Percentiles rank a stretch among this genome's conserved stretches.
Conservation (phyloP, 2,113 vertebrate genomes). For the Heterotis niloticus region DNA sequence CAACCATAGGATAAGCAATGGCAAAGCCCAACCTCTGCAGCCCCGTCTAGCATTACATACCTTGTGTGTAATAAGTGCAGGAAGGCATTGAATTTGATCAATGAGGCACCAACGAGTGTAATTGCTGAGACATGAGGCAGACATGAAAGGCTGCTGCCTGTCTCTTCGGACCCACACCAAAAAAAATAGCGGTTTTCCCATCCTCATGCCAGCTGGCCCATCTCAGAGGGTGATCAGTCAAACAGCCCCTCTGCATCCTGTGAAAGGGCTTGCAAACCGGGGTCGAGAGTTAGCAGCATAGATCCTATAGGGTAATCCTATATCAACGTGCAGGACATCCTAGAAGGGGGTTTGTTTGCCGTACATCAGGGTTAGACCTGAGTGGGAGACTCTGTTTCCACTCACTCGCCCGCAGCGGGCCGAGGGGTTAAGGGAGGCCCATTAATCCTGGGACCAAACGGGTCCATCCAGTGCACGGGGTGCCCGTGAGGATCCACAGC, state of each 20-base stretch:
- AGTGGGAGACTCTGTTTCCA: neutral
- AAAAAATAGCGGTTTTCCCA: neutral
- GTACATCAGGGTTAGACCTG: neutral
- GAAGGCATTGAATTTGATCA: neutral
- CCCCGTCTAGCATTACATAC: no score
- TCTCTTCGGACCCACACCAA: constrained; percentile 3
- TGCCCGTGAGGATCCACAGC: neutral
- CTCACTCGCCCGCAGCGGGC: neutral
- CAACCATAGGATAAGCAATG: neutral
- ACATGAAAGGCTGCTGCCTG: neutral
- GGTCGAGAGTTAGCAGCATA: neutral
- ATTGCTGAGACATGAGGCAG: neutral
- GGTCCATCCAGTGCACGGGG: constrained; percentile 13
- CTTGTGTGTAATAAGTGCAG: neutral
- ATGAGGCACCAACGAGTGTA: neutral
- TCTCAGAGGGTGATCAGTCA: neutral
- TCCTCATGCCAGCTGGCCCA: neutral
- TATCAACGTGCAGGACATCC: neutral
- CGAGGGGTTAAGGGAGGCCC: constrained; percentile 13
- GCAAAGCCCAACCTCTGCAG: neutral
- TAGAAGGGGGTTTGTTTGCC: neutral
- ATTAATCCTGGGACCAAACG: constrained; percentile 18
- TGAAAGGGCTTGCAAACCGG: neutral
- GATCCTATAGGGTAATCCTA: constrained; percentile 7
- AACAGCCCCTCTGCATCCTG: neutral